Evolutionary conservation across 2,888 invertebrate genomes (phyloP).

Genomic region (Danaus chrysippus): DNA sequence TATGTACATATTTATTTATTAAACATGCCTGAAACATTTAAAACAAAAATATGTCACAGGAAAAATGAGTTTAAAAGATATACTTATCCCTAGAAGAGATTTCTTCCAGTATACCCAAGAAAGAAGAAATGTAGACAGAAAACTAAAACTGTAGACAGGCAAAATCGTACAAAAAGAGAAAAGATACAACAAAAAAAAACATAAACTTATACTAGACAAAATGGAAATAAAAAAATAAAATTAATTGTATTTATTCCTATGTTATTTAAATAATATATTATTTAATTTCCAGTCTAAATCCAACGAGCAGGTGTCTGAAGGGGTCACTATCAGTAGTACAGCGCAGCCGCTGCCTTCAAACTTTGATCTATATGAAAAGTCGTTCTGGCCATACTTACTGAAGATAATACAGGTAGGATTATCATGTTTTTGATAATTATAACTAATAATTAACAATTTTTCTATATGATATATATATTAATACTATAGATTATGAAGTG

Average conservation of each 20-base stretch:
- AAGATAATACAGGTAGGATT: constrained; percentile 66
- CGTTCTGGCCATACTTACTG: constrained; percentile 69
- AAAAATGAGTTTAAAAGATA: too few species aligned
- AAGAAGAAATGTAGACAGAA: too few species aligned
- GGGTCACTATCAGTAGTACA: constrained; percentile 45
- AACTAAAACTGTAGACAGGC: too few species aligned
- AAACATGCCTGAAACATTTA: too few species aligned
- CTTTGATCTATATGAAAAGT: constrained; percentile 55
- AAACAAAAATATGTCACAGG: too few species aligned
- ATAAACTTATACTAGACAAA: too few species aligned
- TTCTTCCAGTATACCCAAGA: too few species aligned
- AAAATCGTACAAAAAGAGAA: too few species aligned
- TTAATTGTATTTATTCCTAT: constrained; percentile 1
- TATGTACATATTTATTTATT: too few species aligned
- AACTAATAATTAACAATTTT: neutral
- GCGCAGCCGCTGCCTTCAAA: constrained; percentile 41
- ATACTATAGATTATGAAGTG: neutral
- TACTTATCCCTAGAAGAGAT: too few species aligned
- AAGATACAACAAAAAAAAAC: too few species aligned
- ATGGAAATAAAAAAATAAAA: too few species aligned
- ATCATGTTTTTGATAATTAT: constrained; percentile 7
- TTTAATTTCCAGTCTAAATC: constrained; percentile 47
- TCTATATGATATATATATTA: constrained; percentile 11
- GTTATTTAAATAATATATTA: neutral
- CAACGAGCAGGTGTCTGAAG: constrained; percentile 47